A percentile compares a stretch with the other conserved stretches of the same genome.
These are phyloP conservation scores for Harpalus rubripes DNA, from an alignment of 2,888 invertebrate species.

Conservation along the genomic window DNA sequence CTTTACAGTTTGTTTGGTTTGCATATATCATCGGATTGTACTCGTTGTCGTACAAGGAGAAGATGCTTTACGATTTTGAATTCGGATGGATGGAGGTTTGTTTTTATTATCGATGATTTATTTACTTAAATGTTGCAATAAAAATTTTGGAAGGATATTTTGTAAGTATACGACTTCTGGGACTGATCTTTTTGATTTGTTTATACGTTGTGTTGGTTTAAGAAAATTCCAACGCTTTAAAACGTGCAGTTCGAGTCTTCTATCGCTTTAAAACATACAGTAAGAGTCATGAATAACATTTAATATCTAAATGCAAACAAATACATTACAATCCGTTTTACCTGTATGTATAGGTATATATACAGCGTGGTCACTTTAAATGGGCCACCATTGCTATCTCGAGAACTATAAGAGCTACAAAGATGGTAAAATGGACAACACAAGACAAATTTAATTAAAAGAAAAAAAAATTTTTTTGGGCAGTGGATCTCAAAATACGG, in stretches of 20 bases:
- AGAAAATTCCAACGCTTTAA: not conserved
- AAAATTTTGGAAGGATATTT: conserved; percentile 42
- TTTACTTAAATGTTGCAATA: conserved; percentile 33
- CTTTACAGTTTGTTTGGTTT: conserved; percentile 59
- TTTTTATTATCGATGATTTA: conserved; percentile 49
- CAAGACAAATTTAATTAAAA: too few relatives aligned
- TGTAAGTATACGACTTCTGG: not conserved
- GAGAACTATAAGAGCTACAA: too few relatives aligned
- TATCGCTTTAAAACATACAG: too few relatives aligned
- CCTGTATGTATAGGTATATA: too few relatives aligned
- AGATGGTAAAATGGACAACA: too few relatives aligned
- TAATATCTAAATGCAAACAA: too few relatives aligned
- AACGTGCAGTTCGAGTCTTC: not conserved
- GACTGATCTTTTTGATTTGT: conserved; percentile 2
- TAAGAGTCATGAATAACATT: too few relatives aligned
- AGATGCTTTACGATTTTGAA: conserved; percentile 45
- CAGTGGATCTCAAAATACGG: too few relatives aligned
- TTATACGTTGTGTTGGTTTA: not conserved
- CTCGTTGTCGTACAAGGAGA: conserved; percentile 41
- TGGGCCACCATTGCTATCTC: too few relatives aligned
- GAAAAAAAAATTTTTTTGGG: too few relatives aligned
- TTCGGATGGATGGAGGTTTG: conserved; percentile 22
- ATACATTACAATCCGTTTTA: too few relatives aligned
- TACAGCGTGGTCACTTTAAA: too few relatives aligned
- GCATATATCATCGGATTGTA: conserved; percentile 59